Evolutionary conservation across 2,797 vertebrate species (phyloP).

Genomic region (Rousettus madagascariensis): DNA sequence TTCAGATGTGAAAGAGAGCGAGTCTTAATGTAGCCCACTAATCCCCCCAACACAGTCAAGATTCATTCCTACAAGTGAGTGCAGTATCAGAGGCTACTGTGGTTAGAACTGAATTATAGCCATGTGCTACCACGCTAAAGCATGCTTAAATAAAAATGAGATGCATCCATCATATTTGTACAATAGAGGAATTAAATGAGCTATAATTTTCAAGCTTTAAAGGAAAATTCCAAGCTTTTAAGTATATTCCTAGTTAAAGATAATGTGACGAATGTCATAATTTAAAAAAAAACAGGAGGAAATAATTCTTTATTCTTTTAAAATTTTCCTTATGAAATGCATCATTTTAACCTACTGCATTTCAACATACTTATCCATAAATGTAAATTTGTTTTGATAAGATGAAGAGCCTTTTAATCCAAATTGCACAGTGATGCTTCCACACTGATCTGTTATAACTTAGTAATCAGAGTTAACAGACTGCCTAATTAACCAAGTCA

Average conservation of each 20-base stretch:
- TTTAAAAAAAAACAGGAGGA: constrained; percentile 65
- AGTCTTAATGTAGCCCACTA: not conserved
- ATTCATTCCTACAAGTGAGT: not conserved
- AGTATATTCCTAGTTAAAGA: constrained; percentile 44
- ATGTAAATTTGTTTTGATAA: constrained; percentile 80
- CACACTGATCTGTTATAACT: constrained; percentile 79
- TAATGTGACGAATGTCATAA: constrained; percentile 61
- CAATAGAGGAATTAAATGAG: constrained; percentile 35
- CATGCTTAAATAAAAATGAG: constrained; percentile 5
- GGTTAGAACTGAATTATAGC: not conserved
- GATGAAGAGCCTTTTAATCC: constrained; percentile 82
- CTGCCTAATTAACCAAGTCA: constrained; percentile 83
- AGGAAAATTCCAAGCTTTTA: constrained; percentile 69
- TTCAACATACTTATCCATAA: constrained; percentile 74
- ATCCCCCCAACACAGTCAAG: not conserved
- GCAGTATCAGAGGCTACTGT: not conserved
- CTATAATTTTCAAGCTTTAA: constrained; percentile 65
- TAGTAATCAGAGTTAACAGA: constrained; percentile 84
- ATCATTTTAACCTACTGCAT: constrained; percentile 73
- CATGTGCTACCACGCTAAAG: not conserved
- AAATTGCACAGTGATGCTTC: constrained; percentile 82
- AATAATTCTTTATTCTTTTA: constrained; percentile 79
- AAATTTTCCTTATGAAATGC: constrained; percentile 68
- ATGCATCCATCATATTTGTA: not conserved
- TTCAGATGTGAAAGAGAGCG: not conserved